A percentile compares a stretch with the other conserved stretches of the same genome.
phyloP scores from a whole-genome alignment of 2,113 vertebrate genomes.

The Anseranas semipalmata region DNA sequence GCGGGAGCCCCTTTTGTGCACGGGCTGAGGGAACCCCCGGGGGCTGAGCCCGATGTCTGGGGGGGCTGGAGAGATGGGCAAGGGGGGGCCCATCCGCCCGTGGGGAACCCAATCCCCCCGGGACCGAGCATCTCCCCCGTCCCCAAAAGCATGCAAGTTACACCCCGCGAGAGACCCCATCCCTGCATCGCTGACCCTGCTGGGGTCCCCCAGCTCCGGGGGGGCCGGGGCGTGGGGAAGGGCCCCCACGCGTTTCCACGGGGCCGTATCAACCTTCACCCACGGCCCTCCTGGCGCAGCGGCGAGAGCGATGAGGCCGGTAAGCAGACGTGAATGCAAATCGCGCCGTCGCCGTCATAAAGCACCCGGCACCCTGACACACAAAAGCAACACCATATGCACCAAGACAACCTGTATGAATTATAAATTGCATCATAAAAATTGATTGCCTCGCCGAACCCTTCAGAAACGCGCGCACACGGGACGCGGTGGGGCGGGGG shows the following conservation, averaged over 20 bases:
- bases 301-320: conserved; percentile 51
- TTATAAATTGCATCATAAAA: conserved; percentile 70
- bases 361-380: conserved; percentile 56
- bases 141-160: rapidly evolving
- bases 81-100: rapidly evolving
- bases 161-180: neutral
- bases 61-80: neutral
- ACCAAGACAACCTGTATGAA: conserved; percentile 73
- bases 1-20: neutral
- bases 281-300: conserved; percentile 19
- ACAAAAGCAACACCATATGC: conserved; percentile 75
- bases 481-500: neutral
- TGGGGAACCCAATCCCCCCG: rapidly evolving
- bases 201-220: neutral
- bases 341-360: conserved; percentile 54
- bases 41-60: rapidly evolving
- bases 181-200: rapidly evolving
- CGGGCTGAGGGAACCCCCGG: neutral
- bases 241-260: rapidly evolving
- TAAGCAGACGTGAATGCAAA: conserved; percentile 46
- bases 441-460: conserved; percentile 57
- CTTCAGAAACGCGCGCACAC: neutral
- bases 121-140: rapidly evolving
- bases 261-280: conserved; percentile 14
- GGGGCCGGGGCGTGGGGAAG: neutral